Conservation (phyloP, 2,113 vertebrate genomes). For the Sturnira hondurensis region DNA sequence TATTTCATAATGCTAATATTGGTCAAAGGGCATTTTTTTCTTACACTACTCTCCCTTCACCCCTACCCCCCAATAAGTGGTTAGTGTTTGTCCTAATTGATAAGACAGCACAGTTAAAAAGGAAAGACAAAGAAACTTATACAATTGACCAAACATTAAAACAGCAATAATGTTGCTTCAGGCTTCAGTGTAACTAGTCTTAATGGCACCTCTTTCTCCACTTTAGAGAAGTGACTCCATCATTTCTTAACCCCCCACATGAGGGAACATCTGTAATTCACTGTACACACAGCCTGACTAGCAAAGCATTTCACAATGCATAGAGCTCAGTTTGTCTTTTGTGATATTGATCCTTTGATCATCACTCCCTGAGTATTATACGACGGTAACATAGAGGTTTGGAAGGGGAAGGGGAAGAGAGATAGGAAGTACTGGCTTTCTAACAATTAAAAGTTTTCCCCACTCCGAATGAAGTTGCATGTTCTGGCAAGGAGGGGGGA, state of each 20-base stretch:
- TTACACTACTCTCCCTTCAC: not conserved
- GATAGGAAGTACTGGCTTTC: slow-evolving; percentile 45
- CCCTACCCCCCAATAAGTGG: not conserved
- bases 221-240: slow-evolving; percentile 58
- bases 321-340: slow-evolving; percentile 65
- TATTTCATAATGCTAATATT: not conserved
- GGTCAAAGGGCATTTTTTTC: not conserved
- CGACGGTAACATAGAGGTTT: slow-evolving; percentile 48
- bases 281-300: slow-evolving; percentile 43
- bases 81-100: not conserved
- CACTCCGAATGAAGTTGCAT: slow-evolving; percentile 71
- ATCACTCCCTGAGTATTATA: slow-evolving; percentile 51
- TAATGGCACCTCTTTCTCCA: slow-evolving; percentile 49
- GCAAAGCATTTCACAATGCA: slow-evolving; percentile 61
- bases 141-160: slow-evolving; percentile 21
- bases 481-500: slow-evolving; percentile 44
- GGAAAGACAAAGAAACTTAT: slow-evolving; percentile 11
- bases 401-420: not conserved
- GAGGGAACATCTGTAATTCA: slow-evolving; percentile 58
- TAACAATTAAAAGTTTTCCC: slow-evolving; percentile 77
- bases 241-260: slow-evolving; percentile 45
- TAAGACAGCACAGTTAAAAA: not conserved
- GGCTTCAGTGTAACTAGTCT: slow-evolving; percentile 53
- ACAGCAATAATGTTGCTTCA: slow-evolving; percentile 8
- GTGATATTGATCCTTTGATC: slow-evolving; percentile 59